A percentile compares a stretch with the other conserved stretches of the same genome.
These are phyloP conservation scores for Cliona cf. orientalis DNA, from an alignment of 37 sponge, comb jelly and placozoan genomes.

Conservation along the genomic window DNA sequence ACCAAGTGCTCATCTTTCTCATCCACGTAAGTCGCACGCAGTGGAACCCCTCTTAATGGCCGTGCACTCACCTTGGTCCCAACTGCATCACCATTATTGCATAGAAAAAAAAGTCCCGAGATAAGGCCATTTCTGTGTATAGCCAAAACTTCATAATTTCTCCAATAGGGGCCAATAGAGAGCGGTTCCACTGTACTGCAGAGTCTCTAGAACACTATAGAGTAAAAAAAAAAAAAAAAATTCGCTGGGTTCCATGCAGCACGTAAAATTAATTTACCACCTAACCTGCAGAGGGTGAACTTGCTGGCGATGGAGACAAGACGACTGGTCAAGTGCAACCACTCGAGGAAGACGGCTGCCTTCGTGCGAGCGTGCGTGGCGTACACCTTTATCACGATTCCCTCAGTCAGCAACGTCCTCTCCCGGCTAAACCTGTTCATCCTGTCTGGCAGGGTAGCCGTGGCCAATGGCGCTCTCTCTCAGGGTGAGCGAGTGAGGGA, in stretches of 20 bases:
- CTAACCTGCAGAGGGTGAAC: conserved; percentile 69
- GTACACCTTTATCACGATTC: conserved; percentile 96
- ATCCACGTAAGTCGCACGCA: conserved; percentile 74
- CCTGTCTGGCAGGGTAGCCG: conserved; percentile 88
- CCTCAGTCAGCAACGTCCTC: conserved; percentile 77
- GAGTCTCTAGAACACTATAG: no score
- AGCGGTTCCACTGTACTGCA: no score
- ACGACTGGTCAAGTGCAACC: conserved; percentile 74
- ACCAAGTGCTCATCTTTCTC: conserved; percentile 82
- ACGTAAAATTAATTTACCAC: background rate
- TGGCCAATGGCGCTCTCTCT: conserved; percentile 91
- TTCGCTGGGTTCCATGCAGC: background rate
- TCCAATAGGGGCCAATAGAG: no score
- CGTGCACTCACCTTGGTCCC: no score
- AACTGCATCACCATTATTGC: no score
- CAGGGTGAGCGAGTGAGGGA: conserved; percentile 73
- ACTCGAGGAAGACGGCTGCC: conserved; percentile 91
- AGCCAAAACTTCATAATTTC: no score
- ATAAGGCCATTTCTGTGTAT: no score
- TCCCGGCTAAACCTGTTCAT: conserved; percentile 88
- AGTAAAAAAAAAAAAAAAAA: no score
- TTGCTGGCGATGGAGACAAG: conserved; percentile 82
- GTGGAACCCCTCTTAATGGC: background rate
- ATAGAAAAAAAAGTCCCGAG: no score
- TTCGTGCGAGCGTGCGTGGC: conserved; percentile 98